These are phyloP conservation scores for Agonopterix alstromeriana DNA, from an alignment of 2,888 invertebrate species.

Conservation along the genomic window DNA sequence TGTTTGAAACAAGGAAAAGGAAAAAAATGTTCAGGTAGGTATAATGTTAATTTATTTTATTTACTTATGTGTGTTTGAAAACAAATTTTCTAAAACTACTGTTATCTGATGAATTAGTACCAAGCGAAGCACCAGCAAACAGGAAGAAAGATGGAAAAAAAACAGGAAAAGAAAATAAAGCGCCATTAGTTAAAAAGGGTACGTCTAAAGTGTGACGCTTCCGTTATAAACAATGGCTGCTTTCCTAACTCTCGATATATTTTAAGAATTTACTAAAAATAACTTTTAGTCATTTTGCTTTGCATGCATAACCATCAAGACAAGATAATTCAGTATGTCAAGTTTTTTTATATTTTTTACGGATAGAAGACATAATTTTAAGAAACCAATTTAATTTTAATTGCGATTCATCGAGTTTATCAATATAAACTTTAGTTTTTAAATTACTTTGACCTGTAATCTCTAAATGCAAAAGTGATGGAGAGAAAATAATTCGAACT, in stretches of 20 bases:
- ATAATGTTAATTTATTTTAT: constrained; percentile 6
- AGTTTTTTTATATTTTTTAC: too few relatives aligned
- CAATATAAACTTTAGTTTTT: too few relatives aligned
- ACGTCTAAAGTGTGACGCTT: constrained; percentile 39
- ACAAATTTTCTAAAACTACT: not conserved
- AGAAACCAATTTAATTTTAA: too few relatives aligned
- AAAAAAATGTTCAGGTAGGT: constrained; percentile 62
- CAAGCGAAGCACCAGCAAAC: constrained; percentile 38
- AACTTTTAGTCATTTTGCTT: not conserved
- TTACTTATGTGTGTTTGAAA: constrained; percentile 9
- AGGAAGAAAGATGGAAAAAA: constrained; percentile 67
- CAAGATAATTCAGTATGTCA: too few relatives aligned
- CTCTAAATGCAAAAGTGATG: too few relatives aligned
- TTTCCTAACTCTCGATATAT: too few relatives aligned
- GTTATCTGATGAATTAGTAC: constrained; percentile 31
- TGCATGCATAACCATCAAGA: not conserved
- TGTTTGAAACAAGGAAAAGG: constrained; percentile 76
- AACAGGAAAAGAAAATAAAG: constrained; percentile 59
- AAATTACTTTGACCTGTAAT: too few relatives aligned
- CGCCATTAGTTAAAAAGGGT: constrained; percentile 56
- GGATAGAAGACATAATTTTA: too few relatives aligned
- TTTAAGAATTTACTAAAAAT: too few relatives aligned
- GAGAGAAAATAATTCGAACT: too few relatives aligned
- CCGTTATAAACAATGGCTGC: not conserved
- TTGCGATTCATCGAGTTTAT: too few relatives aligned